These are phyloP conservation scores for Pagrus major DNA, from an alignment of 2,113 vertebrate species.

Conservation along the genomic window DNA sequence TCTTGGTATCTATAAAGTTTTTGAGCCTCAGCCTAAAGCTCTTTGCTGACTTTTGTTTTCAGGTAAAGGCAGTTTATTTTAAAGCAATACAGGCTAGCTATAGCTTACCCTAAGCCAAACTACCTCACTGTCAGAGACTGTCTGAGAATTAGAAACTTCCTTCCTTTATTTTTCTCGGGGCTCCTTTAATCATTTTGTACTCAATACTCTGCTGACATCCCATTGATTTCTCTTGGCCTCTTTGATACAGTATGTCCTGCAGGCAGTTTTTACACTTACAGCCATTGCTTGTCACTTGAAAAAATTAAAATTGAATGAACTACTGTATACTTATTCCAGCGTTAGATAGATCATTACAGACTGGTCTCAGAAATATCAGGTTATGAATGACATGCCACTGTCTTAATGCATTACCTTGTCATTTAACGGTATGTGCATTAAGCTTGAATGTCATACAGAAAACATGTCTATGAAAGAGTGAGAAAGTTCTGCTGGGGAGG, in stretches of 20 bases:
- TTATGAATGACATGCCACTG: too few species aligned
- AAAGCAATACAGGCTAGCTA: constrained; percentile 9
- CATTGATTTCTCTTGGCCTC: constrained; percentile 10
- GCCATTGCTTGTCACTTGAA: neutral
- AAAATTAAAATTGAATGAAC: neutral
- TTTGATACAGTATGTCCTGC: constrained; percentile 14
- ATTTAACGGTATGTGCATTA: too few species aligned
- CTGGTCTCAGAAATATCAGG: too few species aligned
- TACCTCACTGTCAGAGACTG: constrained; percentile 23
- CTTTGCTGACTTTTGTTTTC: constrained; percentile 28
- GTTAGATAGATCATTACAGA: too few species aligned
- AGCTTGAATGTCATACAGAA: too few species aligned
- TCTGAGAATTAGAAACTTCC: constrained; percentile 16
- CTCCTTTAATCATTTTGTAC: constrained; percentile 40
- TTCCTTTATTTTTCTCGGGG: constrained; percentile 23
- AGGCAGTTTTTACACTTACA: constrained; percentile 2
- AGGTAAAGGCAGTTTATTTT: constrained; percentile 12
- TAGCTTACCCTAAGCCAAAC: constrained; percentile 25
- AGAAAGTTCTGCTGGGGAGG: too few species aligned
- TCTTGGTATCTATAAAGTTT: too few species aligned
- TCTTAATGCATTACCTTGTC: too few species aligned
- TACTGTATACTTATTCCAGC: neutral
- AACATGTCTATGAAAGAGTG: too few species aligned
- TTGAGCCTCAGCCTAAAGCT: neutral
- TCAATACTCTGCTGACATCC: constrained; percentile 4